Conservation (phyloP, 2,797 vertebrate genomes). For the Percopsis omiscomaycus region DNA sequence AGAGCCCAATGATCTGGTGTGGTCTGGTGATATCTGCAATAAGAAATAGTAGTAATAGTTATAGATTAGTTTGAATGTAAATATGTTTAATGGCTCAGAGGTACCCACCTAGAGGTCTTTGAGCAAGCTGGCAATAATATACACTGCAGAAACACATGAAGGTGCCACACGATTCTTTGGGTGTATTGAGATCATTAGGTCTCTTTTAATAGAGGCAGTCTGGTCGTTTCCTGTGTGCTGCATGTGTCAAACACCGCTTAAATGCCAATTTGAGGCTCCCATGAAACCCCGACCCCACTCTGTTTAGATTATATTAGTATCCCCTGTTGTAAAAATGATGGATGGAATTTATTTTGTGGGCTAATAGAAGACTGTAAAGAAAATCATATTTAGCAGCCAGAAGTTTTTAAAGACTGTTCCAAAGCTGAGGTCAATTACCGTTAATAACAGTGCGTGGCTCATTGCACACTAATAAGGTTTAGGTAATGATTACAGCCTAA, state of each 20-base stretch:
- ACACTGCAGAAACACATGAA: too few species aligned
- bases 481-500: slow-evolving; percentile 60
- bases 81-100: too few species aligned
- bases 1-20: slow-evolving; percentile 33
- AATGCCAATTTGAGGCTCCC: slow-evolving; percentile 20
- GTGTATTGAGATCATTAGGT: slow-evolving; percentile 7
- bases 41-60: slow-evolving; percentile 13
- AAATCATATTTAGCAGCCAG: slow-evolving; percentile 60
- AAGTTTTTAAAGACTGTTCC: slow-evolving; percentile 35
- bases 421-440: slow-evolving; percentile 62
- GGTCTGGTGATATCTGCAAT: slow-evolving; percentile 28
- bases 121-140: too few species aligned
- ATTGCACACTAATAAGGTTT: slow-evolving; percentile 64
- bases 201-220: slow-evolving; percentile 18
- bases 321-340: slow-evolving; percentile 64
- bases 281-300: slow-evolving; percentile 33
- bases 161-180: too few species aligned
- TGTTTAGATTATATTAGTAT: not conserved
- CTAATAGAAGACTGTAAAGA: slow-evolving; percentile 58
- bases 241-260: not conserved
- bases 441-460: slow-evolving; percentile 61
- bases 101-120: too few species aligned
- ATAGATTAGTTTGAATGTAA: too few species aligned
- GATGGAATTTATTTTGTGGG: slow-evolving; percentile 58
- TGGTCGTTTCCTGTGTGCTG: slow-evolving; percentile 6